These are phyloP conservation scores for Jaculus jaculus DNA, from an alignment of 2,113 vertebrate genomes.

Conservation along the genomic window DNA sequence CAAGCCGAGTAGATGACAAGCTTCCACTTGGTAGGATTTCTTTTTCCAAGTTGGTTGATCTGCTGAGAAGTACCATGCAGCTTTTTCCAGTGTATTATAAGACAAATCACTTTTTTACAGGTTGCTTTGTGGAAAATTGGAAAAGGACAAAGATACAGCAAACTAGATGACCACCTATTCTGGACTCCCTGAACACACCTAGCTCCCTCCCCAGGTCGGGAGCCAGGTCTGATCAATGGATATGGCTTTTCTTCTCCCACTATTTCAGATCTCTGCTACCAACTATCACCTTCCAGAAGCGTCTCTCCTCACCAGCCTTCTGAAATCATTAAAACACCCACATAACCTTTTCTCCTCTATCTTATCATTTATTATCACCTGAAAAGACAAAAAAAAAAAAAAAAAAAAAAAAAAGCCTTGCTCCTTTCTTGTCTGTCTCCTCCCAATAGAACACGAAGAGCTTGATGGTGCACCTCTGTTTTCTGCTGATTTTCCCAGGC, in stretches of 20 bases:
- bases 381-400: background rate
- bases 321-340: background rate
- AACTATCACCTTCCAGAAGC: background rate
- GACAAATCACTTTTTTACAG: background rate
- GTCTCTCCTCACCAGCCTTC: background rate
- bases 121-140: background rate
- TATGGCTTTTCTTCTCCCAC: background rate
- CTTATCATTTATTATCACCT: background rate
- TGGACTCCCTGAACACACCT: background rate
- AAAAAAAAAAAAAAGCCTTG: background rate
- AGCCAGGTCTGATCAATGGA: rapidly evolving
- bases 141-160: background rate
- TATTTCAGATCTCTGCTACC: background rate
- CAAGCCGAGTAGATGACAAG: background rate
- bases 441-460: background rate
- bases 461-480: background rate
- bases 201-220: background rate
- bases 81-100: background rate
- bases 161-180: background rate
- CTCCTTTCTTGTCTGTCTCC: background rate
- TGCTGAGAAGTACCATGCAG: background rate
- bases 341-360: background rate
- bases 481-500: background rate
- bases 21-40: background rate
- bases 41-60: background rate